Conservation (phyloP, 2,113 vertebrate species). For the Mormyrus lacerda region DNA sequence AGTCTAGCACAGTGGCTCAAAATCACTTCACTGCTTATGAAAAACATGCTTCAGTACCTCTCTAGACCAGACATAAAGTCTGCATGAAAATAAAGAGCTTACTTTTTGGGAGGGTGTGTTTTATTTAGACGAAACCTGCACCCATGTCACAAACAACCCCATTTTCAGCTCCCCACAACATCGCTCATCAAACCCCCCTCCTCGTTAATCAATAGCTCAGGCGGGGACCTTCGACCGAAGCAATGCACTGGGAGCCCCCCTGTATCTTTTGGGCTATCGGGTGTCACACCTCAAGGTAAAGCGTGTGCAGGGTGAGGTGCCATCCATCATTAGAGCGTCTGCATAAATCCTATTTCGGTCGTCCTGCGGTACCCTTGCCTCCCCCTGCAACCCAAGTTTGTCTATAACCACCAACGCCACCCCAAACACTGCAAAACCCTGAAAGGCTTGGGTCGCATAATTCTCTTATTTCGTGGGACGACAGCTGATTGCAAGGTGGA, state of each 20-base stretch:
- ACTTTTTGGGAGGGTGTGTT: not conserved
- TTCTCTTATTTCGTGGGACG: slow-evolving; percentile 1
- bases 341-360: not conserved
- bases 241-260: not conserved
- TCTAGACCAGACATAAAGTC: not conserved
- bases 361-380: not conserved
- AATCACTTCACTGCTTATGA: not conserved
- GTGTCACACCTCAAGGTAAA: slow-evolving; percentile 3
- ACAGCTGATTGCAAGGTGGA: not conserved
- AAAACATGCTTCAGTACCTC: not conserved
- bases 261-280: slow-evolving; percentile 19
- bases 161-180: not conserved
- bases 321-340: slow-evolving; percentile 19
- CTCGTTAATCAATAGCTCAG: slow-evolving; percentile 3
- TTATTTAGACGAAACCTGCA: not conserved
- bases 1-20: not conserved
- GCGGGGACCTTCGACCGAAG: not conserved
- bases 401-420: not conserved
- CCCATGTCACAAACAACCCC: not conserved
- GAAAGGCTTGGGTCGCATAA: not conserved
- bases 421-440: not conserved
- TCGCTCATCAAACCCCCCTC: not conserved
- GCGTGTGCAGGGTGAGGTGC: not conserved
- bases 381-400: not conserved
- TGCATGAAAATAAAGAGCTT: not conserved